Base-by-base conservation (phyloP, 1,140 invertebrate species). In the Hyposmocoma kahamanoa region DNA sequence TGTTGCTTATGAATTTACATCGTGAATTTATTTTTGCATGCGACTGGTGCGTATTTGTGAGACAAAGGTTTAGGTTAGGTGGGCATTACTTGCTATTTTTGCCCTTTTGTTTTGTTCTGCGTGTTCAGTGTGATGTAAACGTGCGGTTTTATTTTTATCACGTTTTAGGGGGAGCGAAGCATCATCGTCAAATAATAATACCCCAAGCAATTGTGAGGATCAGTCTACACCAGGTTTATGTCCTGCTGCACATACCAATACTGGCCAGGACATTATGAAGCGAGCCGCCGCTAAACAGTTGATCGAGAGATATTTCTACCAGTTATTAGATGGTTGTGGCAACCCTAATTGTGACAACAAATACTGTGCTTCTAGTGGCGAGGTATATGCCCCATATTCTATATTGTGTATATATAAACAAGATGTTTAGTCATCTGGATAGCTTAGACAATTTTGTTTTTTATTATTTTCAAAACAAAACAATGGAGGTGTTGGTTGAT, bases 291-390 rank as follows among this genome's bases (percentile, higher is more conserved):
- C 94, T 18, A 95, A 92, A 77, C 93, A 95, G 81, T 87, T 96
- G 34, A 97, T 97, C 53, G 94, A 97, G 80, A 91, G 93, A 59
- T 97, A 97, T 84, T 98, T 97, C 80, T 96, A 95, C 85, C 95
- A 97, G 86, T 87, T 98, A 47, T 92, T 93, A 10, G 92, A 96
- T 80, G 96, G 96, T 50, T 98, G 96, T 87, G 96, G 96, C 5
- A 95, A 96, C 76, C 86, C 90, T 6, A 87, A 90, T 46, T 97
- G 96, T 86, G 89, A 90, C 56, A 98, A 97, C 87, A 89, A 91
- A 66, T 89, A 93, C 75, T 98, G 96, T 90, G 94, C 94, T 52
- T 97, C 96, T 18, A 96, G 94, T 85, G 93, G 93, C 68, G 90
- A 93, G 81, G 93, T 96, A 86, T 34, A 13, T 34, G 11, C 11